Evolutionary conservation across 2,797 vertebrate species (phyloP), one percentile per base, ranked within the genome.

Genomic region (Tapera naevia): DNA sequence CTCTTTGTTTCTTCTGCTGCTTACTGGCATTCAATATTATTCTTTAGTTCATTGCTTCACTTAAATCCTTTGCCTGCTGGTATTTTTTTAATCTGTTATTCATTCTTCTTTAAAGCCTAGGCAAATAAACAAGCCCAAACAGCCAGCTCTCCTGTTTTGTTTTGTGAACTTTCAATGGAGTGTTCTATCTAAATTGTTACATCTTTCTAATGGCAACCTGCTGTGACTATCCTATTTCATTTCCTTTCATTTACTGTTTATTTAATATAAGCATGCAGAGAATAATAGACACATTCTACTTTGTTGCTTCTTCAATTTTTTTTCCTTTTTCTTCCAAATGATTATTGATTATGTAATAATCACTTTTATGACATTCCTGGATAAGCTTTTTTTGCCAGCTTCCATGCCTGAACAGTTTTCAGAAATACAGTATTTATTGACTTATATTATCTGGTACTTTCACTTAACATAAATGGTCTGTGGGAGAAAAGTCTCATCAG

Each of bases 311-410:
- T 94, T 62, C 61, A 74, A 69, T 79, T 82, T 3, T 80, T 83
- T 88, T 66, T 74, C 24, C 50, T 50, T 72, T 96, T 87, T 80
- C 58, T 72, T 76, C 33, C 61, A 41, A 87, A 91, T 67, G 3
- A 87, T 94, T 95, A 95, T 92, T 93, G 88, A 93, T 95, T 91
- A 82, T 58, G 28, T 76, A 91, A 78, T 90, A 93, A 71, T 80
- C 74, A 64, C 57, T 97, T 84, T 83, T 72, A 75, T 80, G 61
- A 67, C 43, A 67, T 81, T 88, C 56, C 75, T 89, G 58, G 32
- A 37, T 73, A 72, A 79, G 66, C 51, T 91, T 11, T 70, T 70
- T 91, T 91, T 91, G 39, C 69, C 43, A 86, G 45, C 33, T 93
- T 92, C 50, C 28, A 56, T 72, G 46, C 37, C 53, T 79, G 75